Evolutionary conservation across 2,113 vertebrate genomes (phyloP).

Genomic region (Toxotes chatareus): DNA sequence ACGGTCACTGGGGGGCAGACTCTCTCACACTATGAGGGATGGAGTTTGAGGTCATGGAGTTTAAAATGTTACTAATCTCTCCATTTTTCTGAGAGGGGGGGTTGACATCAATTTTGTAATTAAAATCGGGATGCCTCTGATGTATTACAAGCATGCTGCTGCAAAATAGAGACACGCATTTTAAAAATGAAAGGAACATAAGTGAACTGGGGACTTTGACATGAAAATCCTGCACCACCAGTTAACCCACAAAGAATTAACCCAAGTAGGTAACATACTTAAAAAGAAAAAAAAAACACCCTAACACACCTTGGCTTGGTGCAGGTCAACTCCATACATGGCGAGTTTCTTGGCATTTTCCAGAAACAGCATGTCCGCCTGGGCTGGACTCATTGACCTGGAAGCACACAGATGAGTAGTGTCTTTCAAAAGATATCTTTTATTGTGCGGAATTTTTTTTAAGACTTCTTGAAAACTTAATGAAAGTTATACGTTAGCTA

Average conservation of each 20-base stretch:
- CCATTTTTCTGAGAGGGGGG: slow-evolving; percentile 29
- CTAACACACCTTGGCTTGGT: slow-evolving; percentile 92
- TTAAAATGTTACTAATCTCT: slow-evolving; percentile 58
- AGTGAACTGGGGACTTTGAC: background rate
- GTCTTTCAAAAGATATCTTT: background rate
- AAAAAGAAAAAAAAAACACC: background rate
- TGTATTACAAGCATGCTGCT: slow-evolving; percentile 29
- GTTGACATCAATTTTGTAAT: slow-evolving; percentile 66
- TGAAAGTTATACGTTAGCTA: background rate
- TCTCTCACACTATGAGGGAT: slow-evolving; percentile 7
- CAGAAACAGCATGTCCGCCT: slow-evolving; percentile 95
- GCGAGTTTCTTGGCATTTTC: slow-evolving; percentile 97
- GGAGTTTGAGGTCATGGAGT: slow-evolving; percentile 52
- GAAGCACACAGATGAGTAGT: slow-evolving; percentile 6
- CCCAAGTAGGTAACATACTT: background rate
- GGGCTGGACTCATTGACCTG: slow-evolving; percentile 96
- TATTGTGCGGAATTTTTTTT: background rate
- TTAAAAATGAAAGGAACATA: slow-evolving; percentile 7
- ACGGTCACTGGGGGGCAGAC: slow-evolving; percentile 66
- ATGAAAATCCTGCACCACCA: background rate
- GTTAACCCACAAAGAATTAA: background rate
- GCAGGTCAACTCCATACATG: slow-evolving; percentile 97
- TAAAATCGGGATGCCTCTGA: slow-evolving; percentile 49
- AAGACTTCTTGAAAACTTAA: background rate
- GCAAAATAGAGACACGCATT: slow-evolving; percentile 11